Evolutionary conservation across 1,140 invertebrate species (phyloP).

Genomic region (Ostrea edulis): DNA sequence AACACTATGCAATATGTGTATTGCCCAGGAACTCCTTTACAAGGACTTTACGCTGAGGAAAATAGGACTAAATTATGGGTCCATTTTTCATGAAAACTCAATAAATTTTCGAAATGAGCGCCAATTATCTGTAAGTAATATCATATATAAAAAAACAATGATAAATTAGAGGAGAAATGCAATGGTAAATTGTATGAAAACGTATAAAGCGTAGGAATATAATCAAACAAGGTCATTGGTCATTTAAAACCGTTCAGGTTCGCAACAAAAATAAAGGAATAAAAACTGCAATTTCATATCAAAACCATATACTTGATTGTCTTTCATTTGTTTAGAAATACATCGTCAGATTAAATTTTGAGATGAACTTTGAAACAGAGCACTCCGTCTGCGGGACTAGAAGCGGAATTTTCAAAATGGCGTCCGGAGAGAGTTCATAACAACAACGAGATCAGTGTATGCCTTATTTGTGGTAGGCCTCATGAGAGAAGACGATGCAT

Average conservation of each 20-base stretch:
- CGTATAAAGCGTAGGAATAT: conserved; percentile 57
- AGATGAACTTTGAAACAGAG: background rate
- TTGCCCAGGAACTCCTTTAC: conserved; percentile 65
- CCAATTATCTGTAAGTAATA: background rate
- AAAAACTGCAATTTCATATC: background rate
- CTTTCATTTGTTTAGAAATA: background rate
- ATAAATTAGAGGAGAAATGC: background rate
- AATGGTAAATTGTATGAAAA: background rate
- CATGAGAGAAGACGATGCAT: background rate
- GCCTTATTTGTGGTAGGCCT: background rate
- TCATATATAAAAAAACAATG: background rate
- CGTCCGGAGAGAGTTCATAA: conserved; percentile 54
- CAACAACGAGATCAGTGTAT: background rate
- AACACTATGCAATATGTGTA: conserved; percentile 53
- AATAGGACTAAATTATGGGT: conserved; percentile 48
- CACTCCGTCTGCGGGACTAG: conserved; percentile 13
- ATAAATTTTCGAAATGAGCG: background rate
- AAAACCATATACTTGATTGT: too few relatives aligned
- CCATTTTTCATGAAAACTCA: background rate
- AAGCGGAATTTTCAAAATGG: conserved; percentile 70
- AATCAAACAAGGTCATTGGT: conserved; percentile 59
- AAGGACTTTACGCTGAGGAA: conserved; percentile 44
- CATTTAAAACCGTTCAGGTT: conserved; percentile 39
- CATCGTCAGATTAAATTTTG: background rate
- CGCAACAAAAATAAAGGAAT: conserved; percentile 27